Evolutionary conservation across 2,797 vertebrate genomes (phyloP).

Genomic region (Malurus leucopterus): DNA sequence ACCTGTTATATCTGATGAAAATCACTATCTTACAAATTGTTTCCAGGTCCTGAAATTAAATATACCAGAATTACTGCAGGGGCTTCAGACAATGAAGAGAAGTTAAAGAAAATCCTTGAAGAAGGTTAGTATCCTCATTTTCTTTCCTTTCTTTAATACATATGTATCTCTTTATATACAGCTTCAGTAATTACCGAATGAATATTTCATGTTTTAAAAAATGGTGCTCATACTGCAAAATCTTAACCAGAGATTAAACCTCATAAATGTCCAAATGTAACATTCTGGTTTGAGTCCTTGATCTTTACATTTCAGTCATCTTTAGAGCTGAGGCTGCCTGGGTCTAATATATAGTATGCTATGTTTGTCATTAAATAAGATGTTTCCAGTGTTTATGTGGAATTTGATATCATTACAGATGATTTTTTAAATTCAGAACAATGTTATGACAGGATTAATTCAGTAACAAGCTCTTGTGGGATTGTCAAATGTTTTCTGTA

Average conservation of each 20-base stretch:
- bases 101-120: slow-evolving; percentile 71
- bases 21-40: not conserved
- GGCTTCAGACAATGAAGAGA: slow-evolving; percentile 66
- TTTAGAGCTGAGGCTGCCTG: not conserved
- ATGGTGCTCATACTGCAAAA: not conserved
- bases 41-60: slow-evolving; percentile 76
- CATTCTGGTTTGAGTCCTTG: not conserved
- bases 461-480: not conserved
- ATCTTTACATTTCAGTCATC: not conserved
- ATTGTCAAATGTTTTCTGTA: slow-evolving; percentile 25
- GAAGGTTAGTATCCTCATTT: slow-evolving; percentile 77
- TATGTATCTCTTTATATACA: not conserved
- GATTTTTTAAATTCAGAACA: not conserved
- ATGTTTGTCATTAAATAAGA: not conserved
- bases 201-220: not conserved
- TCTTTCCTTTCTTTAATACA: not conserved
- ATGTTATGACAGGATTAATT: not conserved
- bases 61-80: slow-evolving; percentile 74
- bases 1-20: not conserved
- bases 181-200: not conserved
- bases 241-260: not conserved
- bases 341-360: not conserved
- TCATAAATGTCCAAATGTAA: not conserved
- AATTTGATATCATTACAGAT: not conserved
- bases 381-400: not conserved